Evolutionary conservation across 1,140 invertebrate species (phyloP).

Genomic region (Lysiphlebus fabarum): DNA sequence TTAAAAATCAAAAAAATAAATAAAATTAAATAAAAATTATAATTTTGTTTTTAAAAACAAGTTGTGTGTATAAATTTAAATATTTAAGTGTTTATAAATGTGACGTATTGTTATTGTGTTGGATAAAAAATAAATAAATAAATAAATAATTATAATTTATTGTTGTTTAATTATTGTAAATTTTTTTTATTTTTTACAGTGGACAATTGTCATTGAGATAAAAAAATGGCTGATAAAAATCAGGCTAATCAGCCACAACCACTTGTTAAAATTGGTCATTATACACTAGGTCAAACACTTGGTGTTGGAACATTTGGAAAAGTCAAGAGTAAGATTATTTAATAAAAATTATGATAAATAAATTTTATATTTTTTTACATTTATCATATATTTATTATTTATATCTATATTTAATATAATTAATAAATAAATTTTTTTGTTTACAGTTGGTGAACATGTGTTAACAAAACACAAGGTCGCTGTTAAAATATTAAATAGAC

Average conservation of each 20-base stretch:
- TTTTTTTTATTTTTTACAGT: no score
- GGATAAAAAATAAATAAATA: no score
- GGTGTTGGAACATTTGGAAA: constrained; percentile 94
- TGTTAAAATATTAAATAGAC: constrained; percentile 96
- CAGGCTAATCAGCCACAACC: constrained; percentile 62
- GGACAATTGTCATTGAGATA: not conserved
- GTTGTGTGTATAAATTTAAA: no score
- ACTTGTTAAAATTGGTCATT: constrained; percentile 90
- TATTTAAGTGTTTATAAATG: no score
- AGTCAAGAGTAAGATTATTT: constrained; percentile 72
- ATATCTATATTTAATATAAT: constrained; percentile 1
- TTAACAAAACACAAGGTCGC: constrained; percentile 98
- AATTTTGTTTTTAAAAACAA: no score
- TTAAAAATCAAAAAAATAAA: no score
- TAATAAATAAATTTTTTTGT: constrained; percentile 6
- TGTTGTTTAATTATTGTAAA: not conserved
- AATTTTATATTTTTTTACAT: no score
- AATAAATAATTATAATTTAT: no score
- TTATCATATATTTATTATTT: no score
- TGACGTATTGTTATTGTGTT: no score
- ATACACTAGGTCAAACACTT: constrained; percentile 83
- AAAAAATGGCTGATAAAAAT: constrained; percentile 62
- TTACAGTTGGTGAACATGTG: constrained; percentile 90
- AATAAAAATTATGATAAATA: not conserved
- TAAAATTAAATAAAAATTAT: no score